A percentile compares a stretch with the other conserved stretches of the same genome.
Evolutionary conservation across 1,140 invertebrate genomes (phyloP).

Genomic region (Aphelinus certus): DNA sequence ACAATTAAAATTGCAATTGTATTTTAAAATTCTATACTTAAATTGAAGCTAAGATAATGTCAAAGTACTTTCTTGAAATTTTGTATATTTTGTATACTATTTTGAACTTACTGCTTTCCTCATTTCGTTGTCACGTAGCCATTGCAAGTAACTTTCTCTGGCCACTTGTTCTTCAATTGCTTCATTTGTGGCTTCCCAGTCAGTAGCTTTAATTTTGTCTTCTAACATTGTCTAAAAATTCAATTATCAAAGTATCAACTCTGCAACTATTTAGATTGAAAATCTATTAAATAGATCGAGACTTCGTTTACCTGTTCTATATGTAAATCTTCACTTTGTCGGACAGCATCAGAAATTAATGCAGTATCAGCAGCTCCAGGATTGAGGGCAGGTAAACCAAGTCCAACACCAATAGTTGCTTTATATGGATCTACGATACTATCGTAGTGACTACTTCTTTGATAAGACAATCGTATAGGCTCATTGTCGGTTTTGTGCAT

Average conservation of each 20-base stretch:
- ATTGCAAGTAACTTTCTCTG: slow-evolving; percentile 89
- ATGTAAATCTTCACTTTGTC: slow-evolving; percentile 85
- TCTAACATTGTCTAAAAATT: slow-evolving; percentile 84
- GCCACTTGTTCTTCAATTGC: slow-evolving; percentile 91
- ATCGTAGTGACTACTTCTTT: slow-evolving; percentile 91
- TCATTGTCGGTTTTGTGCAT: slow-evolving; percentile 79
- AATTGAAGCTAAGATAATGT: too few species aligned
- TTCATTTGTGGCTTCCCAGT: slow-evolving; percentile 94
- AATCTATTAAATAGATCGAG: neutral
- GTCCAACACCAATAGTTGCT: slow-evolving; percentile 84
- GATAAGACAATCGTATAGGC: slow-evolving; percentile 90
- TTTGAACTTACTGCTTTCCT: slow-evolving; percentile 63
- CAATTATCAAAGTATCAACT: neutral
- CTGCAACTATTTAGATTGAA: neutral
- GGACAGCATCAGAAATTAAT: slow-evolving; percentile 81
- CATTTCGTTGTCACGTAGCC: slow-evolving; percentile 79
- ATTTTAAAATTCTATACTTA: too few species aligned
- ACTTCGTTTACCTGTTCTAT: slow-evolving; percentile 77
- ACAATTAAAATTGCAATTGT: too few species aligned
- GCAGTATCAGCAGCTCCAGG: slow-evolving; percentile 82
- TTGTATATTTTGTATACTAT: too few species aligned
- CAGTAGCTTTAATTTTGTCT: slow-evolving; percentile 90
- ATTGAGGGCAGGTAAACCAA: slow-evolving; percentile 86
- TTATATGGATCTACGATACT: slow-evolving; percentile 90
- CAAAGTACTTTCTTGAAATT: too few species aligned